phyloP scores from a whole-genome alignment of 2,797 vertebrate genomes.

The Mormyrops attenuatus region DNA sequence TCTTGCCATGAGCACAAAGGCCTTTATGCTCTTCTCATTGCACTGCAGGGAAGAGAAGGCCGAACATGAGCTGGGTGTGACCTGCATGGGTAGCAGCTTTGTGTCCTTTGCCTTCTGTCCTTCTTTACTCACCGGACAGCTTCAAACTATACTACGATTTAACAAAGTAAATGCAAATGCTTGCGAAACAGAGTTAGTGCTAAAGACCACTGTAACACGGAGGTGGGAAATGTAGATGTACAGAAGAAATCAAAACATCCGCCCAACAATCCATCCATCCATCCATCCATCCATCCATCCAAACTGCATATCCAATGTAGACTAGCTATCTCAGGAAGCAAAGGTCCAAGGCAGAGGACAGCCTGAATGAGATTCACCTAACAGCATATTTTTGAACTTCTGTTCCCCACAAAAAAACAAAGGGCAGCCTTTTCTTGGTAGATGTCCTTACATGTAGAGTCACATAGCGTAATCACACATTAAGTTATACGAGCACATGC shows the following conservation, averaged over 20 bases:
- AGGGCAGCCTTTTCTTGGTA: neutral
- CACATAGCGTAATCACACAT: neutral
- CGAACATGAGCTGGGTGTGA: neutral
- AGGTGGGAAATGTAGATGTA: neutral
- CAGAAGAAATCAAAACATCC: neutral
- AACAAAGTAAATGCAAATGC: neutral
- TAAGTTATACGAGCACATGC: conserved; percentile 22
- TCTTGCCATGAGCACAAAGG: conserved; percentile 66
- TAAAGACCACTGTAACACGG: neutral
- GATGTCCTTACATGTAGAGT: neutral
- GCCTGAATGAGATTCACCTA: neutral
- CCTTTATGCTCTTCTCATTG: conserved; percentile 60
- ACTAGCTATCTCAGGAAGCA: neutral
- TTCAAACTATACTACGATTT: neutral
- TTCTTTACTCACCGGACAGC: neutral
- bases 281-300: neutral
- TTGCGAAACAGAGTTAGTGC: neutral
- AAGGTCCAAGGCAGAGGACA: neutral
- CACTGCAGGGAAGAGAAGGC: conserved; percentile 51
- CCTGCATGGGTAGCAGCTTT: neutral
- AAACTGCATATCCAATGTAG: neutral
- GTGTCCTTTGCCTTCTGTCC: neutral
- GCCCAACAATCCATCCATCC: neutral
- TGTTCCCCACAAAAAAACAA: neutral
- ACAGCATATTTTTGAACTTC: neutral